Evolutionary conservation across 2,888 invertebrate species (phyloP).

Genomic region (Pyralis farinalis): DNA sequence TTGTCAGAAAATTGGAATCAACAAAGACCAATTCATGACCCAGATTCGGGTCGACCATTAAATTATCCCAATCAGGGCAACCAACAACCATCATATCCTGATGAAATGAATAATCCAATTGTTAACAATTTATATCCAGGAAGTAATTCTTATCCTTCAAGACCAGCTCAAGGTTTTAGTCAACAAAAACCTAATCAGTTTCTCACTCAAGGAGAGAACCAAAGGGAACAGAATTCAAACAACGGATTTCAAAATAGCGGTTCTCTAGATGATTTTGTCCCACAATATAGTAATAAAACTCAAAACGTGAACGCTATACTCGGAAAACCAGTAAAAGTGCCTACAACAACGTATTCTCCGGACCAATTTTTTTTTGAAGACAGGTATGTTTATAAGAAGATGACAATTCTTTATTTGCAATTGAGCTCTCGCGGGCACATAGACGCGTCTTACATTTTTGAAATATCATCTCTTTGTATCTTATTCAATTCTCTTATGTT

Average conservation of each 20-base stretch:
- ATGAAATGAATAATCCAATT: not conserved
- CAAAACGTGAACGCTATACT: constrained; percentile 21
- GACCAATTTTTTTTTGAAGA: constrained; percentile 23
- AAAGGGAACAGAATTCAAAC: constrained; percentile 9
- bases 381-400: constrained; percentile 29
- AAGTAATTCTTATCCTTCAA: not conserved
- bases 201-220: constrained; percentile 10
- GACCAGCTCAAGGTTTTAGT: not conserved
- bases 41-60: not conserved
- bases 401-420: too few species aligned
- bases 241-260: constrained; percentile 13
- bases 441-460: too few species aligned
- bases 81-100: not conserved
- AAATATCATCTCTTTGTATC: too few species aligned
- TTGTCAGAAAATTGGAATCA: constrained; percentile 1
- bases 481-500: too few species aligned
- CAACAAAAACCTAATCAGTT: not conserved
- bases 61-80: constrained; percentile 1
- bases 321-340: constrained; percentile 31
- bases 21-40: constrained; percentile 1
- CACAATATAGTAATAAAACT: constrained; percentile 16
- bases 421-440: too few species aligned
- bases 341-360: constrained; percentile 17
- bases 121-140: not conserved
- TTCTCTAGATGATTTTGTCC: constrained; percentile 19